phyloP scores from a whole-genome alignment of 2,797 vertebrate species.

The Atherinosoma microstoma region DNA sequence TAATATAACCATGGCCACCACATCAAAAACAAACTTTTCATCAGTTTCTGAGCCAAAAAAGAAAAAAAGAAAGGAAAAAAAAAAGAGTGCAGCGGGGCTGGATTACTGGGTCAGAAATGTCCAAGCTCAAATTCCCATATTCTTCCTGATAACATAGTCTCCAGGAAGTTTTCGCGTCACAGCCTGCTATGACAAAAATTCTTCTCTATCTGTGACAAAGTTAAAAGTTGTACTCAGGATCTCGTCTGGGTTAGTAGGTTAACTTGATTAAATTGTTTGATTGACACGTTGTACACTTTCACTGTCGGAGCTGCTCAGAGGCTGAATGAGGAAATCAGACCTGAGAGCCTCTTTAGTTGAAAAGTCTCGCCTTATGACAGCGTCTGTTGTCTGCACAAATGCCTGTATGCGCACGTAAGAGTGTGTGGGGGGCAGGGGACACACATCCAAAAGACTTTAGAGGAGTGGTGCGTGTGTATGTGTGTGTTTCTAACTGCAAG shows the following conservation, averaged over 20 bases:
- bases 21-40: slow-evolving; percentile 48
- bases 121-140: slow-evolving; percentile 42
- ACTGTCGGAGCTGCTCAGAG: slow-evolving; percentile 35
- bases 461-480: slow-evolving; percentile 53
- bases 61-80: no score
- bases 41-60: slow-evolving; percentile 14
- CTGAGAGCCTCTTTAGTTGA: slow-evolving; percentile 45
- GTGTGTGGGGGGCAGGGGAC: slow-evolving; percentile 60
- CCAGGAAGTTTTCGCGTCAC: slow-evolving; percentile 20
- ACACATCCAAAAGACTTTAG: slow-evolving; percentile 53
- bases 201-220: slow-evolving; percentile 5
- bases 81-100: slow-evolving; percentile 6
- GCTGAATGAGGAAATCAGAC: slow-evolving; percentile 49
- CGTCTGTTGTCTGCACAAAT: slow-evolving; percentile 52
- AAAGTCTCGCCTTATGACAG: slow-evolving; percentile 38
- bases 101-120: slow-evolving; percentile 46
- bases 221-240: slow-evolving; percentile 2
- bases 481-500: slow-evolving; percentile 59
- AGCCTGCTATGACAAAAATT: neutral
- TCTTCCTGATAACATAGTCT: slow-evolving; percentile 23
- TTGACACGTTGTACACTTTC: slow-evolving; percentile 36
- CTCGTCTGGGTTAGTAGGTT: slow-evolving; percentile 45
- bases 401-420: slow-evolving; percentile 43
- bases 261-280: slow-evolving; percentile 36
- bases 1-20: slow-evolving; percentile 14